phyloP scores from a whole-genome alignment of 2,888 invertebrate genomes.

The Lathronympha strigana region DNA sequence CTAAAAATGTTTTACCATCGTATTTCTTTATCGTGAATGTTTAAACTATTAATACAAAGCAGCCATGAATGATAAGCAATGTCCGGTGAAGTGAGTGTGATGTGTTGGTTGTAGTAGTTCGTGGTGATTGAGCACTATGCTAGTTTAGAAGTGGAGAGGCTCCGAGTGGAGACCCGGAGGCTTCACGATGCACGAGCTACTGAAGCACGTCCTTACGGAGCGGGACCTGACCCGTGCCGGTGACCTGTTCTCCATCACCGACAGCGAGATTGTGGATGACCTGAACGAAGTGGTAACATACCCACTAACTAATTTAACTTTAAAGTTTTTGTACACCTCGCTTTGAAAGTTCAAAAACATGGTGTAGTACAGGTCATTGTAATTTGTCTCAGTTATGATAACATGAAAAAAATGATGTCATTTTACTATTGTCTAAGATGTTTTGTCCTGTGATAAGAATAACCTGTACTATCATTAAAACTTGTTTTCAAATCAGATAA shows the following conservation, averaged over 20 bases:
- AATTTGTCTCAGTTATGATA: slow-evolving; percentile 12
- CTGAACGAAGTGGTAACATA: slow-evolving; percentile 91
- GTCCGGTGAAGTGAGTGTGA: slow-evolving; percentile 24
- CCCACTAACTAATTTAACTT: slow-evolving; percentile 57
- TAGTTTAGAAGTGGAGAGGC: slow-evolving; percentile 47
- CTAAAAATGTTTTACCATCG: slow-evolving; percentile 24
- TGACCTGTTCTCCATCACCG: slow-evolving; percentile 94
- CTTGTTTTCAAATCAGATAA: slow-evolving; percentile 11
- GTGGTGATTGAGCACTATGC: slow-evolving; percentile 46
- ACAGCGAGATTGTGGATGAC: slow-evolving; percentile 93
- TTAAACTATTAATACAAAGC: not conserved
- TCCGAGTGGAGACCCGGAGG: slow-evolving; percentile 32
- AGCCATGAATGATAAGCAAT: slow-evolving; percentile 12
- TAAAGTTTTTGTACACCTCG: not conserved
- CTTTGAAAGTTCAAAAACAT: slow-evolving; percentile 3
- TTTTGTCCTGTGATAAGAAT: not conserved
- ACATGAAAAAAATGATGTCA: slow-evolving; percentile 7
- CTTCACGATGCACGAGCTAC: slow-evolving; percentile 93
- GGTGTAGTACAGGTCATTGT: not conserved
- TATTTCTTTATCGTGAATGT: slow-evolving; percentile 9
- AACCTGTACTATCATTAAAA: not conserved
- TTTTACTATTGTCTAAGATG: not conserved
- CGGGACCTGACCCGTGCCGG: slow-evolving; percentile 96
- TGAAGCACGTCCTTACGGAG: slow-evolving; percentile 94
- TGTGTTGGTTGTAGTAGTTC: slow-evolving; percentile 32